Evolutionary conservation across 2,113 vertebrate genomes (phyloP).

Genomic region (Pseudonaja textilis): DNA sequence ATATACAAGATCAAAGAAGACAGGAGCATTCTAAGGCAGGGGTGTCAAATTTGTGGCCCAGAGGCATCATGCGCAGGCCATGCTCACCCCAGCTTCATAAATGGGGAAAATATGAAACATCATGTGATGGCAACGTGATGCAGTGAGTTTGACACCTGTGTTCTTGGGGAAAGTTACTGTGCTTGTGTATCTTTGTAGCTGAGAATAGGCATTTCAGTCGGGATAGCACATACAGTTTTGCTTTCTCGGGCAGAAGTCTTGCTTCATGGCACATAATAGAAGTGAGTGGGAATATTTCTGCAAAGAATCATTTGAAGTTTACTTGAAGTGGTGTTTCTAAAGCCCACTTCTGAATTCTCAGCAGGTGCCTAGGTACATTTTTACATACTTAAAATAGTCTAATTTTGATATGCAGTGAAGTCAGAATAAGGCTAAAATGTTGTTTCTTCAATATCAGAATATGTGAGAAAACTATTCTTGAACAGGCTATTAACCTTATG

Average conservation of each 20-base stretch:
- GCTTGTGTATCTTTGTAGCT: not conserved
- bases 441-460: constrained; percentile 57
- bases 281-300: constrained; percentile 50
- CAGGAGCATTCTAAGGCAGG: not conserved
- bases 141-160: no score
- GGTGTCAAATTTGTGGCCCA: no score
- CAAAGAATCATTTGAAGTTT: constrained; percentile 51
- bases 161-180: not conserved
- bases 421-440: constrained; percentile 55
- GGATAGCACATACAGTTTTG: not conserved
- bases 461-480: constrained; percentile 41
- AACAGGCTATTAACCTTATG: constrained; percentile 53
- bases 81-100: no score
- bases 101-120: no score
- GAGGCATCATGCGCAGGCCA: no score
- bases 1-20: constrained; percentile 41
- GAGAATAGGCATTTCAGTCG: not conserved
- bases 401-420: constrained; percentile 63
- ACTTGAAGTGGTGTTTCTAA: constrained; percentile 49
- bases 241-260: not conserved
- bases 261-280: not conserved
- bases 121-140: no score
- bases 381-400: constrained; percentile 66
- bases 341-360: constrained; percentile 64
- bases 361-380: constrained; percentile 68